A percentile compares a stretch with the other conserved stretches of the same genome.
phyloP scores from a whole-genome alignment of 2,113 vertebrate species.

The Phyllostomus hastatus region DNA sequence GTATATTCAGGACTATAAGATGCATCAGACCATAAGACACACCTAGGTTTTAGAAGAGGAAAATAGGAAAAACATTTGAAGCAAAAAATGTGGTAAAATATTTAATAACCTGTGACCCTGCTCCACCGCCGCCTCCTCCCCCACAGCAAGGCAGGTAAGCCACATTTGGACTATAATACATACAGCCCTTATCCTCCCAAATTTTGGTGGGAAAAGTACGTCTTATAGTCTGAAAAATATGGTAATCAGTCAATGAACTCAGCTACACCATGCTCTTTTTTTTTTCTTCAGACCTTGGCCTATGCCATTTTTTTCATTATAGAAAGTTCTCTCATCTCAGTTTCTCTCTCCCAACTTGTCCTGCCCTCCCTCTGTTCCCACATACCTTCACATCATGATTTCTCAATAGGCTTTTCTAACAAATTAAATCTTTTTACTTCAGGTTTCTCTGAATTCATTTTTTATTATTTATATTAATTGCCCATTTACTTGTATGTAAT shows the following conservation, averaged over 20 bases:
- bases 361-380: rapidly evolving
- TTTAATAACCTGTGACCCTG: too few species aligned
- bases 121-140: too few species aligned
- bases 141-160: too few species aligned
- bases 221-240: too few species aligned
- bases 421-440: neutral
- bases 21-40: too few species aligned
- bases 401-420: neutral
- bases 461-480: neutral
- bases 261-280: neutral
- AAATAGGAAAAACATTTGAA: too few species aligned
- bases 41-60: too few species aligned
- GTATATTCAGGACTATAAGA: too few species aligned
- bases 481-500: neutral
- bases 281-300: neutral
- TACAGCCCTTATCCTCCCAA: too few species aligned
- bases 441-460: neutral
- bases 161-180: too few species aligned
- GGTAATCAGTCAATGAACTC: neutral
- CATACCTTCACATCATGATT: neutral
- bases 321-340: neutral
- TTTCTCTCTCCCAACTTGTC: neutral
- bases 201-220: too few species aligned
- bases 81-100: too few species aligned
- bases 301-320: neutral